Conservation (phyloP, 2,113 vertebrate genomes). For the Hipposideros armiger region DNA sequence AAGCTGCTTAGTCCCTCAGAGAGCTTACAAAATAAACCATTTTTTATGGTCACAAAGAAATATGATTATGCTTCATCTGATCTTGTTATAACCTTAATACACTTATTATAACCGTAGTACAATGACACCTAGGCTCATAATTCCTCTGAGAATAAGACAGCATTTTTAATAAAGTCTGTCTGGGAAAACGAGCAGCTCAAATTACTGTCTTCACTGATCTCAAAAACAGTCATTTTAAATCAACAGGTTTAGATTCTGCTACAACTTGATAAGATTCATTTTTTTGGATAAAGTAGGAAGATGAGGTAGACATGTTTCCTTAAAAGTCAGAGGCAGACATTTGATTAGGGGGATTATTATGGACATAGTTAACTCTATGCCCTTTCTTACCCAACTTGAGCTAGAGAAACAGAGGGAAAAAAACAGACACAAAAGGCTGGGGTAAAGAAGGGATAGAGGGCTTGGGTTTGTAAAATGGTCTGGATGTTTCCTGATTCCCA, state of each 20-base stretch:
- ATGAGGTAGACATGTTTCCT: background rate
- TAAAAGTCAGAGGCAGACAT: constrained; percentile 37
- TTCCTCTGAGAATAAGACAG: background rate
- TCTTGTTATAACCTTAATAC: background rate
- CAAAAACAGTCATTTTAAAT: constrained; percentile 31
- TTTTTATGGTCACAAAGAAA: constrained; percentile 32
- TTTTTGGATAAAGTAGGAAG: constrained; percentile 20
- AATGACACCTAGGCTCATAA: background rate
- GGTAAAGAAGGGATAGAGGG: background rate
- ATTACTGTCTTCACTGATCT: constrained; percentile 16
- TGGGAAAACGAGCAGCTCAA: background rate
- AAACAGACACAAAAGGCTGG: background rate
- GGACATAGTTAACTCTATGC: background rate
- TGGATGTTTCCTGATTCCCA: constrained; percentile 41
- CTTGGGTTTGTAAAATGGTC: background rate
- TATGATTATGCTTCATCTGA: background rate
- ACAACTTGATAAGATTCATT: background rate
- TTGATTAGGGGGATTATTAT: background rate
- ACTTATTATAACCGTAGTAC: background rate
- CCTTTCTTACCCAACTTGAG: background rate
- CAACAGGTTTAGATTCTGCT: constrained; percentile 8
- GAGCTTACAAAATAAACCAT: background rate
- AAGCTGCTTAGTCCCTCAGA: background rate
- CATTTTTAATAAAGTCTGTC: background rate
- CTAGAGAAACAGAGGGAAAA: background rate